Evolutionary conservation across 1,140 invertebrate species (phyloP).

Genomic region (Drosophila baimaii): DNA sequence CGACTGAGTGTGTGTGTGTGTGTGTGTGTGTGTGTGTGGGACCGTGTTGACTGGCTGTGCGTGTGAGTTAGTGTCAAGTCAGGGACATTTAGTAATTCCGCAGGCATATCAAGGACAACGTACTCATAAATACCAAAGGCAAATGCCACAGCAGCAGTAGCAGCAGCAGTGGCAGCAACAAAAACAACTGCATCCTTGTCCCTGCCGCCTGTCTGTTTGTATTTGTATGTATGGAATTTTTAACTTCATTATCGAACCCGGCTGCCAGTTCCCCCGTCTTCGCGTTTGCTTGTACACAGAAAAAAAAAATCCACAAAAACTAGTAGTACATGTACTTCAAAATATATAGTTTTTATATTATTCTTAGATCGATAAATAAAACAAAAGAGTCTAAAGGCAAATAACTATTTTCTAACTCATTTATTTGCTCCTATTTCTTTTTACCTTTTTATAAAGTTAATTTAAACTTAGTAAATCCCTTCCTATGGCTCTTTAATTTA

Average conservation of each 20-base stretch:
- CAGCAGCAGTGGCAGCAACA: slow-evolving; percentile 36
- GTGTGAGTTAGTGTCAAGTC: slow-evolving; percentile 76
- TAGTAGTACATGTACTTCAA: too few relatives aligned
- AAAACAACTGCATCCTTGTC: slow-evolving; percentile 58
- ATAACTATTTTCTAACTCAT: too few relatives aligned
- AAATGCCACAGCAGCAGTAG: slow-evolving; percentile 67
- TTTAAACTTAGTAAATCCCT: too few relatives aligned
- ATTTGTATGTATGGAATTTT: slow-evolving; percentile 82
- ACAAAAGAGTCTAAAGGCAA: too few relatives aligned
- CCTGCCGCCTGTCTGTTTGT: slow-evolving; percentile 53
- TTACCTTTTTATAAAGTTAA: too few relatives aligned
- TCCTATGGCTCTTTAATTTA: too few relatives aligned
- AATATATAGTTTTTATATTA: too few relatives aligned
- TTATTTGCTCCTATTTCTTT: too few relatives aligned
- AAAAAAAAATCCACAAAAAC: not conserved
- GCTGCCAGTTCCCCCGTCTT: slow-evolving; percentile 49
- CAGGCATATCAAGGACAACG: slow-evolving; percentile 82
- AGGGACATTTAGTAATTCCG: slow-evolving; percentile 82
- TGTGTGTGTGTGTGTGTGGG: slow-evolving; percentile 51
- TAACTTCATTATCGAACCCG: slow-evolving; percentile 77
- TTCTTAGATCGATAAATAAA: too few relatives aligned
- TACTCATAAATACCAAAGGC: slow-evolving; percentile 82
- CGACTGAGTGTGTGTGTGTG: slow-evolving; percentile 35
- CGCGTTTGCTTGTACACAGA: slow-evolving; percentile 43
- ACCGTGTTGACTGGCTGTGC: slow-evolving; percentile 40